Conservation (phyloP, 2,113 vertebrate genomes). For the Tragelaphus imberbis region DNA sequence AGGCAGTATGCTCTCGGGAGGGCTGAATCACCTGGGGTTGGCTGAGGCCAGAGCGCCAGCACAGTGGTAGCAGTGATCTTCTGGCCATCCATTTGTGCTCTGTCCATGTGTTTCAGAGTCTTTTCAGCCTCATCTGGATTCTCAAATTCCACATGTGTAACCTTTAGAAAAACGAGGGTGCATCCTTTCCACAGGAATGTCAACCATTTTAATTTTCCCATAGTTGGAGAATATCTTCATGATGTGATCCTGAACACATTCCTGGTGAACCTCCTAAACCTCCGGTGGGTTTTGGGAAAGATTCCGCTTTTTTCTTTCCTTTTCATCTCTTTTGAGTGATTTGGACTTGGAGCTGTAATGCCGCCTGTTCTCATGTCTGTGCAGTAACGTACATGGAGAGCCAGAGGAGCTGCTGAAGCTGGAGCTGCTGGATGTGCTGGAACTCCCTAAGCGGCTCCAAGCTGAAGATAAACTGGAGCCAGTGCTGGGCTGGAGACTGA, state of each 20-base stretch:
- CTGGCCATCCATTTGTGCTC: slow-evolving; percentile 97
- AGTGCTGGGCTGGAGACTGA: slow-evolving; percentile 94
- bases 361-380: slow-evolving; percentile 92
- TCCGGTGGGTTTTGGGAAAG: slow-evolving; percentile 95
- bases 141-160: slow-evolving; percentile 96
- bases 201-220: slow-evolving; percentile 96
- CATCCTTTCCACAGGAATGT: slow-evolving; percentile 92
- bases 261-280: slow-evolving; percentile 92
- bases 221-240: slow-evolving; percentile 97
- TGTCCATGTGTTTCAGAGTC: slow-evolving; percentile 99
- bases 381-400: slow-evolving; percentile 90
- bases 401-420: slow-evolving; percentile 94
- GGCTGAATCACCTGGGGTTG: slow-evolving; percentile 88
- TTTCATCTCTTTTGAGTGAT: slow-evolving; percentile 96
- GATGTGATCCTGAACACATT: slow-evolving; percentile 99
- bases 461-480: slow-evolving; percentile 98
- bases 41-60: slow-evolving; percentile 86
- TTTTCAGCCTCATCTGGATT: slow-evolving; percentile 92
- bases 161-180: slow-evolving; percentile 93
- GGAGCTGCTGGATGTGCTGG: slow-evolving; percentile 91
- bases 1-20: slow-evolving; percentile 90
- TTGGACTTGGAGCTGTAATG: slow-evolving; percentile 96
- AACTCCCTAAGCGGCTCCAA: slow-evolving; percentile 93
- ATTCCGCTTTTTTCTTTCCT: slow-evolving; percentile 91
- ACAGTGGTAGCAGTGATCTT: slow-evolving; percentile 95